Percentiles rank a stretch among this genome's conserved stretches.
phyloP scores from a whole-genome alignment of 2,888 invertebrate species.

The Pristionchus maxplancki region DNA sequence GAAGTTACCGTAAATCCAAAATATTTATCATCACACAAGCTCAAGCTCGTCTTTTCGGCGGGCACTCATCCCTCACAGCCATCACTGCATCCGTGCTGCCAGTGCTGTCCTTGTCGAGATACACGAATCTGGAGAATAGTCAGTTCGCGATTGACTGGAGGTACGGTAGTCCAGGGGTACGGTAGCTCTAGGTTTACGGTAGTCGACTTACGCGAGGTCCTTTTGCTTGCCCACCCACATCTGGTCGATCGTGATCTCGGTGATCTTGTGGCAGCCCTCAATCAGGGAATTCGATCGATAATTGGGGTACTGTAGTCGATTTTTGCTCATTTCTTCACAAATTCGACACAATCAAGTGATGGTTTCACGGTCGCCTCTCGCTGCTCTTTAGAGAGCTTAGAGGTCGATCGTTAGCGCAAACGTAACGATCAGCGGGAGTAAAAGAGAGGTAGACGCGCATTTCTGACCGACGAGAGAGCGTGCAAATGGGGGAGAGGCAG shows the following conservation, averaged over 20 bases:
- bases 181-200: neutral
- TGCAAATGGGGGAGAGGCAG: neutral
- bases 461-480: neutral
- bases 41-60: neutral
- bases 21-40: neutral
- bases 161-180: too few relatives aligned
- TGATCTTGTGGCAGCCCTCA: conserved; percentile 17
- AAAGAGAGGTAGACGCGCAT: neutral
- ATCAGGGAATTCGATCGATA: neutral
- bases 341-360: neutral
- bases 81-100: neutral
- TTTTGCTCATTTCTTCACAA: too few relatives aligned
- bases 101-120: neutral
- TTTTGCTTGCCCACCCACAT: conserved; percentile 37
- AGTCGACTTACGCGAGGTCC: conserved; percentile 27
- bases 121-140: neutral
- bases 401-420: neutral
- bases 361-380: too few relatives aligned
- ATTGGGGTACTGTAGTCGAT: too few relatives aligned
- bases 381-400: neutral
- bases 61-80: neutral
- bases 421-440: neutral
- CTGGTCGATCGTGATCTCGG: conserved; percentile 11
- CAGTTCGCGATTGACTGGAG: neutral
- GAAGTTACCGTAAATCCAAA: too few relatives aligned